Evolutionary conservation across 2,797 vertebrate genomes (phyloP), one percentile per base, ranked within the genome.

Genomic region (Lithobates sylvaticus): DNA sequence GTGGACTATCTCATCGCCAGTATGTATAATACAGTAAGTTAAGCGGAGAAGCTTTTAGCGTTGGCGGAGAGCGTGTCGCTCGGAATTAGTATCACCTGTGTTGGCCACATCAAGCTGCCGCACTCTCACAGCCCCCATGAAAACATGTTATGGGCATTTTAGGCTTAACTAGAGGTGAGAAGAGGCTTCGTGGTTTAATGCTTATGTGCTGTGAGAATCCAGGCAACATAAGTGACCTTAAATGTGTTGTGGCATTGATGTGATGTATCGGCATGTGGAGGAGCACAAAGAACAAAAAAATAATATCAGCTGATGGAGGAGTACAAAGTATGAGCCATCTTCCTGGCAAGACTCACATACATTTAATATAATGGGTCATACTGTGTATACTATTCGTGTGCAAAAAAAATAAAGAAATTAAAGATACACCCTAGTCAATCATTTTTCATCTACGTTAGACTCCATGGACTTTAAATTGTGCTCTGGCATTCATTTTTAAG

Each of bases 31-130:
- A 68, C 32, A 50, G 70, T 78, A 34, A 58, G 29, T 58, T 44
- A 64, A 78, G 44, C 71, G 32, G 23, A 76, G 23, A 80, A 39
- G 86, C 86, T 87, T 87, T 87, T 87, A 87, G 86, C 76, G 39
- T 83, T 78, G 42, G 58, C 75, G 39, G 26, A 29, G 76, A 10
- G 29, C 15, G 76, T 87, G 86, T 87, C 86, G 70, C 64, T 74
- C 54, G 36, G 77, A 8, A 84, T 87, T 87, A 87, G 76, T 80
- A 84, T 87, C 86, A 87, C 86, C 86, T 87, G 86, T 79, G 76
- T 83, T 65, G 32, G 69, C 69, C 32, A 67, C 79, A 77, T 83
- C 75, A 77, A 54, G 74, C 54, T 26, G 65, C 75, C 32, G 65
- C 16, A 74, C 86, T 83, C 42, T 87, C 86, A 80, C 76, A 42